Base-by-base conservation (phyloP, 2,888 invertebrate species). In the Stomorhina lunata region DNA sequence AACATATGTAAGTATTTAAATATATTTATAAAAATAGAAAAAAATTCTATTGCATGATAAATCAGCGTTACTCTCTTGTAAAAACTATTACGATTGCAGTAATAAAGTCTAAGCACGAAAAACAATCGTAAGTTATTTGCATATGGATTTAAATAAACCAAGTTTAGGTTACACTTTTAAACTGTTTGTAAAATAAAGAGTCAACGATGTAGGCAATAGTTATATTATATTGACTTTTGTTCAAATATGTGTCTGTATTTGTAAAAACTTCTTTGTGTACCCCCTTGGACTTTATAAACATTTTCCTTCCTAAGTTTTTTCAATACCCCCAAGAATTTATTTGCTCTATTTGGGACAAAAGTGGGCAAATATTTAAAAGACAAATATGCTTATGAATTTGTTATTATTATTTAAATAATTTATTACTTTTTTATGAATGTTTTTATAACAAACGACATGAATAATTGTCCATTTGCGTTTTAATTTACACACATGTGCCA, bases 401-500 rank as follows among this genome's bases (percentile, higher is more conserved):
- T 2, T n/a, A n/a, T n/a, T n/a, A n/a, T n/a, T n/a, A n/a, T n/a
- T n/a, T 25, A 22, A 48, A 48, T 25, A 25, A 48, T 65, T 32
- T 45, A 65, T 32, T 48, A 12, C 10, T 12, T 22, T 22, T 22
- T 12, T n/a, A n/a, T n/a, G n/a, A 48, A 12, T 3, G 10, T 45
- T 15, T 45, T 34, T 45, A n/a, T 15, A 12, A 15, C 2, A 1
- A 22, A 4, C 2, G 25, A 15, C 48, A 66, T 22, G 2, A 66
- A 66, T 15, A 34, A 50, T 50, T 66, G n/a, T 22, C n/a, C 50
- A 34, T 48, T 65, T 48, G 22, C n/a, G 22, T 34, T 48, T 25
- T n/a, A 32, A 34, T 22, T 48, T 65, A 48, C 32, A 48, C 9
- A 17, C 7, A 17, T 43, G n/a, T n/a, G n/a, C n/a, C n/a, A 17